Percentiles rank a stretch among this genome's conserved stretches.
Conservation (phyloP, 2,113 vertebrate genomes). For the Panthera leo region DNA sequence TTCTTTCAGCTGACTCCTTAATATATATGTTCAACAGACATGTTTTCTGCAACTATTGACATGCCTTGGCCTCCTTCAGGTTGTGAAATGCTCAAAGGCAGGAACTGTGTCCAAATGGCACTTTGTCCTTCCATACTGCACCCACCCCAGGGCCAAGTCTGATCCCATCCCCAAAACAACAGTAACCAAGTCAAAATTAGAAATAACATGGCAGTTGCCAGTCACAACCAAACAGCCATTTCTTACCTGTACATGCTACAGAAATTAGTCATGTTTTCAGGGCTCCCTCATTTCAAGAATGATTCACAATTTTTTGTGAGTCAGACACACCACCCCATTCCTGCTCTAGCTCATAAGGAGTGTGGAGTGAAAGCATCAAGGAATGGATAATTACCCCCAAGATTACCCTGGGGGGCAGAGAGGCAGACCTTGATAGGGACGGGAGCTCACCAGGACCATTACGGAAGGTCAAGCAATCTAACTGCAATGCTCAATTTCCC, state of each 20-base stretch:
- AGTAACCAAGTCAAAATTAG: constrained; percentile 60
- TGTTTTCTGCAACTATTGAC: background rate
- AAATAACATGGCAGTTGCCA: constrained; percentile 36
- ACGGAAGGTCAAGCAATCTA: background rate
- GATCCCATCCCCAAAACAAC: constrained; percentile 26
- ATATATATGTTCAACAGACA: background rate
- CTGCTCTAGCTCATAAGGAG: constrained; percentile 44
- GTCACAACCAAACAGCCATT: constrained; percentile 67
- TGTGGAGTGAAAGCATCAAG: background rate
- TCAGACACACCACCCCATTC: constrained; percentile 49
- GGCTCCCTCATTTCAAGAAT: constrained; percentile 71
- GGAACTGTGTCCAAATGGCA: background rate
- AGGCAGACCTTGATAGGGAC: background rate
- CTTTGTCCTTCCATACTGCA: background rate
- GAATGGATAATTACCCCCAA: background rate
- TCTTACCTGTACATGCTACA: constrained; percentile 53
- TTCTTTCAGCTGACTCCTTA: background rate
- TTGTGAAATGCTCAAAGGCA: background rate
- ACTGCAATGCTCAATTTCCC: background rate
- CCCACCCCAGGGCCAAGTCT: background rate
- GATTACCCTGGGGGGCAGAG: background rate
- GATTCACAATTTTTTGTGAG: constrained; percentile 55
- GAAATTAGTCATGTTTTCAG: constrained; percentile 69
- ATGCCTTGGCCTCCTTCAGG: background rate
- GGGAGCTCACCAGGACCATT: background rate